phyloP scores from a whole-genome alignment of 2,797 vertebrate genomes.

The Esox lucius region DNA sequence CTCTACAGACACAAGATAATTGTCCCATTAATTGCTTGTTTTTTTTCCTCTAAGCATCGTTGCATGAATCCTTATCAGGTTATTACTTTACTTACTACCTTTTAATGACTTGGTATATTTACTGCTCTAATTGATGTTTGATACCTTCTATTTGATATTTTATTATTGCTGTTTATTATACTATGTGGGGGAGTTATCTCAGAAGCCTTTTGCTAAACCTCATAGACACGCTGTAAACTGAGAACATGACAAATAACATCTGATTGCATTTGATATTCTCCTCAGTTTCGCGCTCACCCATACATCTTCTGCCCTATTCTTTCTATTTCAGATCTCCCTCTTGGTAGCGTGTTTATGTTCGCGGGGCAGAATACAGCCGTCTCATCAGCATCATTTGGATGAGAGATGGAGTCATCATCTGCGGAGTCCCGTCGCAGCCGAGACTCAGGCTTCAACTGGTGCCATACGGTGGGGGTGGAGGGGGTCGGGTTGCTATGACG shows the following conservation, averaged over 20 bases:
- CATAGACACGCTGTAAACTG: too few species aligned
- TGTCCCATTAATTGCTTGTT: constrained; percentile 61
- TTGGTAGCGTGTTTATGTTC: constrained; percentile 43
- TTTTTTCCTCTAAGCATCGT: background rate
- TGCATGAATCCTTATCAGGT: too few species aligned
- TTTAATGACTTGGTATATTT: too few species aligned
- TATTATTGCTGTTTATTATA: too few species aligned
- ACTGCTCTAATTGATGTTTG: too few species aligned
- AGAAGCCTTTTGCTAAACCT: too few species aligned
- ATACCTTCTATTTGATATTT: too few species aligned
- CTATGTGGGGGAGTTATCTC: too few species aligned
- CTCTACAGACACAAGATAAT: constrained; percentile 42
- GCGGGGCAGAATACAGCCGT: constrained; percentile 49
- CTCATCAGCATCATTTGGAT: constrained; percentile 63
- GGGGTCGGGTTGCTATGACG: constrained; percentile 48
- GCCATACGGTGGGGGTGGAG: background rate
- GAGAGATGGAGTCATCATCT: constrained; percentile 64
- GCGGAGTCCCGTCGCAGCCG: constrained; percentile 38
- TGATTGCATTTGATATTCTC: constrained; percentile 4
- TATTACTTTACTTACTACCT: too few species aligned
- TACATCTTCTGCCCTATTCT: constrained; percentile 10
- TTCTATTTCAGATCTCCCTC: constrained; percentile 37
- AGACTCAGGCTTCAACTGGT: constrained; percentile 28
- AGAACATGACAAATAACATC: too few species aligned
- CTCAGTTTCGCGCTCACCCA: background rate